These are phyloP conservation scores for Atlantisia rogersi DNA, from an alignment of 2,113 vertebrate species.

Conservation along the genomic window DNA sequence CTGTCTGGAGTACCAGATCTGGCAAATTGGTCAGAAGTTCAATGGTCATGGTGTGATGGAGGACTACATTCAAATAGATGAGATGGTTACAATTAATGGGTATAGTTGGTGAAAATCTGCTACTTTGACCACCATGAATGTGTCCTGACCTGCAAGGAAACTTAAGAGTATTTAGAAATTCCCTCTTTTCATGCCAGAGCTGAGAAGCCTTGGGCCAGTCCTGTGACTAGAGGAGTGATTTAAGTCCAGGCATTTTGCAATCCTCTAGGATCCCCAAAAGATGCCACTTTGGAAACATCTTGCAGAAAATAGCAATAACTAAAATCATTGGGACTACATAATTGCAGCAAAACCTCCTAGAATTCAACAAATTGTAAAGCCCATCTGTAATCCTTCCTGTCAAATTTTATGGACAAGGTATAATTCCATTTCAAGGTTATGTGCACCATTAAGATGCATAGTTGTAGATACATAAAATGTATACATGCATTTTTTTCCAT, in stretches of 20 bases:
- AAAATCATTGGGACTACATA: accelerated
- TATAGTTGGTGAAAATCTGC: background rate
- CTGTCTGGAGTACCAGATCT: background rate
- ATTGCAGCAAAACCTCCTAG: background rate
- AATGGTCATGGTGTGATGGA: background rate
- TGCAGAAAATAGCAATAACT: background rate
- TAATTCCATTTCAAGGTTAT: background rate
- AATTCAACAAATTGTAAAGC: background rate
- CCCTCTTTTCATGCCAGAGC: background rate
- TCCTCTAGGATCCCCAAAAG: background rate
- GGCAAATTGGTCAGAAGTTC: background rate
- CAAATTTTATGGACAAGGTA: background rate
- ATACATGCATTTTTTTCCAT: accelerated
- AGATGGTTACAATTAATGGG: background rate
- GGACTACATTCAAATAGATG: background rate
- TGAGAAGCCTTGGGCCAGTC: background rate
- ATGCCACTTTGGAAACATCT: background rate
- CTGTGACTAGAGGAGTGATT: background rate
- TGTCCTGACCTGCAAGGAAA: background rate
- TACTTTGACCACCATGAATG: background rate
- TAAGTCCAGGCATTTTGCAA: background rate
- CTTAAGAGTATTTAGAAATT: background rate
- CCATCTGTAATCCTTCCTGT: background rate
- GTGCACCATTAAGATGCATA: background rate
- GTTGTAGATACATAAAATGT: background rate